phyloP scores from a whole-genome alignment of 2,113 vertebrate genomes.

The Leucoraja erinaceus region DNA sequence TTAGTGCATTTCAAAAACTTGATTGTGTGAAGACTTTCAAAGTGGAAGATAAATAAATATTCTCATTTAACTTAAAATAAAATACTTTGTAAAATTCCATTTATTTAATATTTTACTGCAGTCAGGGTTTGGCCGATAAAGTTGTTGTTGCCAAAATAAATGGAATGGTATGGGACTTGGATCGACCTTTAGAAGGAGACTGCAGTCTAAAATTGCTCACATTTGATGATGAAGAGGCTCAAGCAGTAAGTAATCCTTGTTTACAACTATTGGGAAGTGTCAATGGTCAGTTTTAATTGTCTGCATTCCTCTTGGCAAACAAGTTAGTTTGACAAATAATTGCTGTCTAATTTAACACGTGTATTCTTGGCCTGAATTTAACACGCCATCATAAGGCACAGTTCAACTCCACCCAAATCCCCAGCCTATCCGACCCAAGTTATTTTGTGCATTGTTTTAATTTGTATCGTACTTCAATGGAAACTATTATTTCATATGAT shows the following conservation, averaged over 20 bases:
- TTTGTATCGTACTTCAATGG: background rate
- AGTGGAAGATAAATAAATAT: background rate
- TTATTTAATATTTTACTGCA: constrained; percentile 46
- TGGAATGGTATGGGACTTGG: constrained; percentile 83
- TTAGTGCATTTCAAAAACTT: background rate
- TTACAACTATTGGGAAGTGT: background rate
- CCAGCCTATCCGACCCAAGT: background rate
- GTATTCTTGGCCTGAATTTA: background rate
- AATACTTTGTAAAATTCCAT: background rate
- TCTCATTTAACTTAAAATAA: background rate
- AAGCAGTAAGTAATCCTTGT: constrained; percentile 73
- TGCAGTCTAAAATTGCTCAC: constrained; percentile 86
- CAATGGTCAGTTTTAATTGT: background rate
- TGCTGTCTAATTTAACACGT: background rate
- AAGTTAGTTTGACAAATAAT: background rate
- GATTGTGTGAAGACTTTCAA: background rate
- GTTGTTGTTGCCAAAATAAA: constrained; percentile 89
- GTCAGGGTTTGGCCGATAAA: constrained; percentile 89
- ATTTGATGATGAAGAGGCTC: constrained; percentile 93
- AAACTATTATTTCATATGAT: background rate
- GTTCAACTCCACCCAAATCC: background rate
- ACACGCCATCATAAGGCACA: background rate
- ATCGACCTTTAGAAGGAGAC: constrained; percentile 81
- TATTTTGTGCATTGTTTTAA: background rate
- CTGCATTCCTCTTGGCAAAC: background rate